Evolutionary conservation across 2,113 vertebrate genomes (phyloP).

Genomic region (Microtus ochrogaster): DNA sequence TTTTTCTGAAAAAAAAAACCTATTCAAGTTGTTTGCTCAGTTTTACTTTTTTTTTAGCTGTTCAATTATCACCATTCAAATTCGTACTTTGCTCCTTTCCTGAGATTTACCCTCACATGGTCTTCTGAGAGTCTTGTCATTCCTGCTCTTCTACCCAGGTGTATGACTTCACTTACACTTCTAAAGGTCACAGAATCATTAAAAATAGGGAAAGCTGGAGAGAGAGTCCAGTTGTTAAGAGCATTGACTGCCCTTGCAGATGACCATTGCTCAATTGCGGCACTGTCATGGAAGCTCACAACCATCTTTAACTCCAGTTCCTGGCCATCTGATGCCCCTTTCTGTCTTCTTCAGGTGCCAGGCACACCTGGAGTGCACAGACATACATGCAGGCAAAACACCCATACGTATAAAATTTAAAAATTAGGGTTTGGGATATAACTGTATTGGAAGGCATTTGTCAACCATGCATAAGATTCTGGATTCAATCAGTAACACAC

Average conservation of each 20-base stretch:
- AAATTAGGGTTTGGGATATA: background rate
- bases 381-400: background rate
- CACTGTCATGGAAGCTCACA: background rate
- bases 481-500: background rate
- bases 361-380: background rate
- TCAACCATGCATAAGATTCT: background rate
- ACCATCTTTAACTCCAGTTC: background rate
- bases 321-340: background rate
- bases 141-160: background rate
- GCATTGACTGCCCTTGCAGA: background rate
- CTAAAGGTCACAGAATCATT: constrained; percentile 49
- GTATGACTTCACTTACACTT: background rate
- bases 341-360: background rate
- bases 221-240: background rate
- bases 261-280: background rate
- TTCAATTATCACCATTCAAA: constrained; percentile 12
- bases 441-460: background rate
- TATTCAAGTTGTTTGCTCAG: background rate
- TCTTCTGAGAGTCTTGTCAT: constrained; percentile 17
- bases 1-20: constrained; percentile 47
- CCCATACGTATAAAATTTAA: background rate
- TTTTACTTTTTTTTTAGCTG: background rate
- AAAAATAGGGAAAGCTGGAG: background rate
- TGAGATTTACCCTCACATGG: background rate
- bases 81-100: background rate